Evolutionary conservation across 1,140 invertebrate species (phyloP).

Genomic region (Centruroides vittatus): DNA sequence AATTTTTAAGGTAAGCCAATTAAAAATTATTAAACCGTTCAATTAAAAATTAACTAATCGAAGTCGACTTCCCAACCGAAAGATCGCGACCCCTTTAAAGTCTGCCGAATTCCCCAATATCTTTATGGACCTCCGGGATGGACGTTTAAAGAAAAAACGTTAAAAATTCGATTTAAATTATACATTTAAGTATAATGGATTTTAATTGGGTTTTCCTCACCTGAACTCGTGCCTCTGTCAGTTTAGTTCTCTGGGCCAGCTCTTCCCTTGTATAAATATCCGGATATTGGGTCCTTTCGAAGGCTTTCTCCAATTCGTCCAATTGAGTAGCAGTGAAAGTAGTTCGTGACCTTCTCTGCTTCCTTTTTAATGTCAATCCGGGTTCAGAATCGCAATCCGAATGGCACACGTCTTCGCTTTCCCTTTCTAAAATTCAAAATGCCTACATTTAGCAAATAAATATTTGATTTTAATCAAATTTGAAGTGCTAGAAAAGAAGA

Average conservation of each 20-base stretch:
- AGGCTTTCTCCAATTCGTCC: conserved; percentile 75
- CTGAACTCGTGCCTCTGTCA: conserved; percentile 28
- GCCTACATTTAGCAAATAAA: neutral
- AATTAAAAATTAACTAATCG: too few relatives aligned
- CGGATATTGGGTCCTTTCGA: conserved; percentile 78
- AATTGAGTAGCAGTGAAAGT: conserved; percentile 77
- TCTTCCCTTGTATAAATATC: conserved; percentile 26
- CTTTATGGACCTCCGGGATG: too few relatives aligned
- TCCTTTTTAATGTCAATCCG: conserved; percentile 61
- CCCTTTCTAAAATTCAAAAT: neutral
- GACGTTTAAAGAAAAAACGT: too few relatives aligned
- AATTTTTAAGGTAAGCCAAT: too few relatives aligned
- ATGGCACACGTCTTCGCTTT: conserved; percentile 24
- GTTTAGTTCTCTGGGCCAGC: conserved; percentile 23
- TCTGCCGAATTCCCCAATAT: too few relatives aligned
- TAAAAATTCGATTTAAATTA: too few relatives aligned
- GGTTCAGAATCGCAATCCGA: conserved; percentile 60
- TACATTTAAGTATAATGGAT: too few relatives aligned
- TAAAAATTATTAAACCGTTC: too few relatives aligned
- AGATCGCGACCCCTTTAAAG: too few relatives aligned
- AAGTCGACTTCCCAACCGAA: too few relatives aligned
- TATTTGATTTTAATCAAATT: too few relatives aligned
- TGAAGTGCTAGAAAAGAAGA: too few relatives aligned
- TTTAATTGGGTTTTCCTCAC: conserved; percentile 6
- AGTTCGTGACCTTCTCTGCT: conserved; percentile 65